A percentile compares a stretch with the other conserved stretches of the same genome.
Conservation (phyloP, 2,888 invertebrate genomes). For the Ormyrus pomaceus region DNA sequence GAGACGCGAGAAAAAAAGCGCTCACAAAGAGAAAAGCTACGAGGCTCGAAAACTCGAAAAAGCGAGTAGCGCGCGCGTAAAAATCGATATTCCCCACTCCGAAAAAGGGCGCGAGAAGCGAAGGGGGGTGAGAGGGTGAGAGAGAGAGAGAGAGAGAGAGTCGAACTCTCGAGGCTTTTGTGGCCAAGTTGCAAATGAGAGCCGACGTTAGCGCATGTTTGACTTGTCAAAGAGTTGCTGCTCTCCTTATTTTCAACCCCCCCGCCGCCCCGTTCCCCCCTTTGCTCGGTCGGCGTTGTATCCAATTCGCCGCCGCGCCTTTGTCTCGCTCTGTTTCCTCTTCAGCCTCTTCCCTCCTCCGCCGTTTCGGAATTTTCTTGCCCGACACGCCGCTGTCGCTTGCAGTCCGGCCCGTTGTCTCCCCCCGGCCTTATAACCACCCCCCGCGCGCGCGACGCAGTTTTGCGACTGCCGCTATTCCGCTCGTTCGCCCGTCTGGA, state of each 20-base stretch:
- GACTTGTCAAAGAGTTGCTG: constrained; percentile 65
- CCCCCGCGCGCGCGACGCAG: neutral
- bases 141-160: constrained; percentile 41
- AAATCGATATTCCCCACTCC: constrained; percentile 32
- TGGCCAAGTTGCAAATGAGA: constrained; percentile 53
- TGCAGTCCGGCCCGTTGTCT: constrained; percentile 34
- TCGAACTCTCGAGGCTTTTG: constrained; percentile 35
- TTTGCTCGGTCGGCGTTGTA: neutral
- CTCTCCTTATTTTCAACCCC: constrained; percentile 22
- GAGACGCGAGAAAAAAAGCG: neutral
- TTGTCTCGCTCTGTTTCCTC: constrained; percentile 45
- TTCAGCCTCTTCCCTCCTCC: neutral
- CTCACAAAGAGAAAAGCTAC: no score
- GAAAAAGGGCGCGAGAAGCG: neutral
- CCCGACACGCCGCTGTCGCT: constrained; percentile 45
- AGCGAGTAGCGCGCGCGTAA: neutral
- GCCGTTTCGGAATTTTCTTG: constrained; percentile 50
- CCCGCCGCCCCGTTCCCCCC: neutral
- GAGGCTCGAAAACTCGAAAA: no score
- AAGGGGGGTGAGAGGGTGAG: neutral
- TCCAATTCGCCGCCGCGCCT: constrained; percentile 26
- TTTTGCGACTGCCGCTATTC: constrained; percentile 1
- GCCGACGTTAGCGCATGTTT: constrained; percentile 65
- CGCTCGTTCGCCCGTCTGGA: neutral
- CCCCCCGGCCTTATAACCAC: neutral